These are phyloP conservation scores for Leucoraja ocellata DNA, from an alignment of 2,797 vertebrate genomes.

Conservation along the genomic window DNA sequence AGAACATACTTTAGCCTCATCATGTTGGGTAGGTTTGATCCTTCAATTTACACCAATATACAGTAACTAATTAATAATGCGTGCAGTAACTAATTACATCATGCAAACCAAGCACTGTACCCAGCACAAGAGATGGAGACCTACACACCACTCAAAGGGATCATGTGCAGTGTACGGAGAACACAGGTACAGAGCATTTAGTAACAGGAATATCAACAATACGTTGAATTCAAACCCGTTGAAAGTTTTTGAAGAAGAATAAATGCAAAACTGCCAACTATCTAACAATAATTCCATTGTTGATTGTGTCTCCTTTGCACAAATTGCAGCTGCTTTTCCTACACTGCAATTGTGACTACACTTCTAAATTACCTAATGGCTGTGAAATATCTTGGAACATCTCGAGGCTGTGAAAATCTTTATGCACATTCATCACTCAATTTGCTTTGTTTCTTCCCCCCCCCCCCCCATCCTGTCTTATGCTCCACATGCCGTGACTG, in stretches of 20 bases:
- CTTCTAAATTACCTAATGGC: not conserved
- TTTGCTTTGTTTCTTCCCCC: not conserved
- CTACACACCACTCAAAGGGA: not conserved
- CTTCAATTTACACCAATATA: not conserved
- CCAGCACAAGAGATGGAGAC: not conserved
- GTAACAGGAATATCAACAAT: not conserved
- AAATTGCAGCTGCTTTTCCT: not conserved
- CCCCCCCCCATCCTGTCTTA: not conserved
- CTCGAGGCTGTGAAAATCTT: not conserved
- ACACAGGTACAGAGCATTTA: not conserved
- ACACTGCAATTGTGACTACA: not conserved
- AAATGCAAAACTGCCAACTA: not conserved
- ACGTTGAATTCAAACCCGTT: not conserved
- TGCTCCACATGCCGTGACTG: not conserved
- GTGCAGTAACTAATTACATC: not conserved
- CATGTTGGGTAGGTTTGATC: not conserved
- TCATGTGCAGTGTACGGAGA: not conserved
- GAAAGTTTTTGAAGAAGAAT: not conserved
- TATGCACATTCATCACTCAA: not conserved
- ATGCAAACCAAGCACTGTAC: not conserved
- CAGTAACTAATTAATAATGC: too few relatives aligned
- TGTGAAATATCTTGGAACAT: not conserved
- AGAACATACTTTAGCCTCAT: not conserved
- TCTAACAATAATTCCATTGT: not conserved
- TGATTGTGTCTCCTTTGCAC: not conserved